Conservation (phyloP, 1,140 invertebrate species). For the Meteorus sp. region DNA sequence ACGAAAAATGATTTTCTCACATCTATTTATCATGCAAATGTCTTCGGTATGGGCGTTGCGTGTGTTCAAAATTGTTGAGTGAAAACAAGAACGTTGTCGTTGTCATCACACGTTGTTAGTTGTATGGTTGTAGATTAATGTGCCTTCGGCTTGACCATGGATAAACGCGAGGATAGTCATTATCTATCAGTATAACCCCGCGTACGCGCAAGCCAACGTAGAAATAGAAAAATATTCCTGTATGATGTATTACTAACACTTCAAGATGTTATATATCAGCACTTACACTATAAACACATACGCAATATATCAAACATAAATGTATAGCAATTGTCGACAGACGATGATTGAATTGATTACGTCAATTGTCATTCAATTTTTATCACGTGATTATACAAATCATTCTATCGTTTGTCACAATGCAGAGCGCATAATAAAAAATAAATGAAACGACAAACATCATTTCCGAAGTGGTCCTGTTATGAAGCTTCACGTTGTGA, state of each 20-base stretch:
- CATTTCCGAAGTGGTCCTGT: too few species aligned
- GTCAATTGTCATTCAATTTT: conserved; percentile 12
- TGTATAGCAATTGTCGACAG: too few species aligned
- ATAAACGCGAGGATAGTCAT: conserved; percentile 10
- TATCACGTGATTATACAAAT: conserved; percentile 3
- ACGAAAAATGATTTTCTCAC: background rate
- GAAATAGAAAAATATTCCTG: conserved; percentile 7
- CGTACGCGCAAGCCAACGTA: too few species aligned
- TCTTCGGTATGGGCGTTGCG: background rate
- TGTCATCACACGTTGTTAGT: too few species aligned
- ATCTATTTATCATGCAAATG: background rate
- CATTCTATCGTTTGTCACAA: conserved; percentile 8
- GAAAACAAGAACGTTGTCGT: conserved; percentile 13
- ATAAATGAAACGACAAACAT: too few species aligned
- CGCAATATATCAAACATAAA: too few species aligned
- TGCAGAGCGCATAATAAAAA: too few species aligned
- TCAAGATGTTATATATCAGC: background rate
- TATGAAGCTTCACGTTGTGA: too few species aligned
- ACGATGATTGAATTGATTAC: too few species aligned
- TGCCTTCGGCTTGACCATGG: conserved; percentile 11
- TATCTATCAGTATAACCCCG: conserved; percentile 18
- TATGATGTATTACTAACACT: conserved; percentile 15
- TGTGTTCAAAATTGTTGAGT: conserved; percentile 1
- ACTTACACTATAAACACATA: too few species aligned
- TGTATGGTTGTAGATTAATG: conserved; percentile 13